These are phyloP conservation scores for Maconellicoccus hirsutus DNA, from an alignment of 1,140 invertebrate species.

Conservation along the genomic window DNA sequence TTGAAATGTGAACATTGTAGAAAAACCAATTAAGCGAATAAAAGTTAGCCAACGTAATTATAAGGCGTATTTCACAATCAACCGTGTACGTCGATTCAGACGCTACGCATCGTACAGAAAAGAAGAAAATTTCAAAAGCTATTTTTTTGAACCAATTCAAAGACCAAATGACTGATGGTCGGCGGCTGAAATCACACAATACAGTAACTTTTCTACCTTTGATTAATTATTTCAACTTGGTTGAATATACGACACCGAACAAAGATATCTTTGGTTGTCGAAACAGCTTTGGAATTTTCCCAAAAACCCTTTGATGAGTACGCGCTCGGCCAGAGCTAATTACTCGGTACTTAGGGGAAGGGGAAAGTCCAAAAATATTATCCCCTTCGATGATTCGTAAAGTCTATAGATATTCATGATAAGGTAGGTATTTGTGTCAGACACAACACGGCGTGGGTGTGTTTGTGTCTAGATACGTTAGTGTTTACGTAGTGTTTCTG, in stretches of 20 bases:
- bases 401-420: constrained; percentile 19
- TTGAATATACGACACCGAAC: too few species aligned
- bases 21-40: constrained; percentile 9
- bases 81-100: too few species aligned
- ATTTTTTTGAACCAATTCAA: too few species aligned
- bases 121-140: too few species aligned
- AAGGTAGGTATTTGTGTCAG: constrained; percentile 20
- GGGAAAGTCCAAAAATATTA: too few species aligned
- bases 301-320: background rate
- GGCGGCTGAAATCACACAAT: background rate
- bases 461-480: constrained; percentile 15
- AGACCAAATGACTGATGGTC: background rate
- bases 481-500: constrained; percentile 14
- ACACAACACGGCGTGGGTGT: constrained; percentile 16
- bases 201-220: background rate
- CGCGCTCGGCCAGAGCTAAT: too few species aligned
- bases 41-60: background rate
- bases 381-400: constrained; percentile 1
- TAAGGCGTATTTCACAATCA: background rate
- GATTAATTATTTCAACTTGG: constrained; percentile 2
- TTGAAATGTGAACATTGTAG: constrained; percentile 4
- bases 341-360: too few species aligned
- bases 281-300: background rate
- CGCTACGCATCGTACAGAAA: too few species aligned
- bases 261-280: background rate